Evolutionary conservation across 2,113 vertebrate genomes (phyloP), one percentile per base, ranked within the genome.

Genomic region (Salvelinus namaycush): DNA sequence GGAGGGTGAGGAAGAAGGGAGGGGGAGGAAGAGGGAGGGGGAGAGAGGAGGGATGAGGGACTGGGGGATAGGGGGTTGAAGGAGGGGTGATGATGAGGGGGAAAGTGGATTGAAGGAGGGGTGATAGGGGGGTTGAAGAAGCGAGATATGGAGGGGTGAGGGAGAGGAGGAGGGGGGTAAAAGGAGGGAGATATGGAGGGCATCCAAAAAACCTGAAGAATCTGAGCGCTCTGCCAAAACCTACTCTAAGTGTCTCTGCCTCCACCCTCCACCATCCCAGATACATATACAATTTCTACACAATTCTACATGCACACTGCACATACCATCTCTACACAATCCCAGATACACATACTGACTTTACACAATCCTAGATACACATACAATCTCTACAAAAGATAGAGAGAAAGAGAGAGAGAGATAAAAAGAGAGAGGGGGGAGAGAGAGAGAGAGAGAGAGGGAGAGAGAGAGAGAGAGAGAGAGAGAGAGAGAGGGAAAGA

Each of bases 131-230:
- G 29, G 22, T 22, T 64, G 62, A 22, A 22, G 62, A 64, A n/a
- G 18, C 5, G 62, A 24, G 8, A 24, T 22, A 8, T 22, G 57
- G n/a, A 60, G 18, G 18, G n/a, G 57, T 20, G 62, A 26, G n/a
- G 22, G 6, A 64, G 62, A 64, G 62, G 8, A 26, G 4, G 57
- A 59, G 18, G 20, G 20, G 22, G 22, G n/a, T 22, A 12, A 20
- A 11, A 26, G 60, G 22, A 64, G 60, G n/a, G 60, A 26, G 22
- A 64, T n/a, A 24, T 22, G 60, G 24, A 16, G 68, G 62, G 60
- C 82, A 81, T 86, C 54, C 69, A 70, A 87, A 81, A 78, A 76
- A 82, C 66, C 27, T 54, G 2, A n/a, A 70, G 78, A 67, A 81
- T 86, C 29, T 31, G 12, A 81, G 78, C 74, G 27, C 68, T 75